These are phyloP conservation scores for Netelia melanura DNA, from an alignment of 2,888 invertebrate genomes.

Conservation along the genomic window DNA sequence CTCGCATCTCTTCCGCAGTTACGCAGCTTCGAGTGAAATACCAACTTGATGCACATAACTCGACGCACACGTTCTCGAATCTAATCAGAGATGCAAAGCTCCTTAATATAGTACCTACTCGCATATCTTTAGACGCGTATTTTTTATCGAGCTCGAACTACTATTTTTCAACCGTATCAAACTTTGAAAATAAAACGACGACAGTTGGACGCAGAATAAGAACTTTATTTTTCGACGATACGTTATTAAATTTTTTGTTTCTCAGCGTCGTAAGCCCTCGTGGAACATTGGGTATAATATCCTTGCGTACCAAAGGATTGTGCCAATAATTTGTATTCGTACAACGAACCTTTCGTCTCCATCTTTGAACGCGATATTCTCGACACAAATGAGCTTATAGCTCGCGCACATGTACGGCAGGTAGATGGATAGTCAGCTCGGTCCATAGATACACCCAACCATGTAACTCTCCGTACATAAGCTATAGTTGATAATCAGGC, in stretches of 20 bases:
- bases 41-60: not conserved
- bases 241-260: too few species aligned
- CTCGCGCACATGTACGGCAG: not conserved
- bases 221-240: too few species aligned
- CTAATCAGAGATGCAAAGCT: conserved; percentile 19
- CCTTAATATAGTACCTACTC: not conserved
- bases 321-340: not conserved
- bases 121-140: not conserved
- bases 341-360: not conserved
- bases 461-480: not conserved
- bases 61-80: conserved; percentile 18
- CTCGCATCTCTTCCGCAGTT: not conserved
- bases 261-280: too few species aligned
- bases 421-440: not conserved
- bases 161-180: not conserved
- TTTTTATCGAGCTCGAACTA: not conserved
- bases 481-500: not conserved
- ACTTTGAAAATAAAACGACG: too few species aligned
- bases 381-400: not conserved
- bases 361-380: not conserved
- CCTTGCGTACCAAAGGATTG: too few species aligned
- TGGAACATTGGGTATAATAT: not conserved
- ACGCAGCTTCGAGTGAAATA: not conserved
- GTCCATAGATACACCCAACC: not conserved
- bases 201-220: too few species aligned